Percentiles rank a stretch among this genome's conserved stretches.
phyloP scores from a whole-genome alignment of 2,888 invertebrate species.

The Conchocele bisecta region DNA sequence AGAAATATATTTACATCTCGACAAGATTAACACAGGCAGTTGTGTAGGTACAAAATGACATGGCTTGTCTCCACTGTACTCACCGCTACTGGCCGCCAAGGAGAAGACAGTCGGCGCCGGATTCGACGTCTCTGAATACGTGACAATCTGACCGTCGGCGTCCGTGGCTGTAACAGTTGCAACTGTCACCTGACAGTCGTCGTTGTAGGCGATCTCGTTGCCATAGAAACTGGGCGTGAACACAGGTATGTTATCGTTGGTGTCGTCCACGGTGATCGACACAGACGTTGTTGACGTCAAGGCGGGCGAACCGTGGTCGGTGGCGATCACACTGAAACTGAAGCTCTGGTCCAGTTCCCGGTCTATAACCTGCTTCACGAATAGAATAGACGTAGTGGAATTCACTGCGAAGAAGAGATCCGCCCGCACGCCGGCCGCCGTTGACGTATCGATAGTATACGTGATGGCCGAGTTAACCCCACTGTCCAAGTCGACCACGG shows the following conservation, averaged over 20 bases:
- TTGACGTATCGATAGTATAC: conserved; percentile 63
- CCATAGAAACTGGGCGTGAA: conserved; percentile 70
- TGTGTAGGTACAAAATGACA: no score
- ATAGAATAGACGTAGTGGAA: conserved; percentile 57
- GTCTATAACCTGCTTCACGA: conserved; percentile 64
- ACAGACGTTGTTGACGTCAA: conserved; percentile 91
- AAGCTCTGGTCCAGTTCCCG: conserved; percentile 64
- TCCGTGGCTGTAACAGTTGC: conserved; percentile 72
- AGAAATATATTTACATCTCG: no score
- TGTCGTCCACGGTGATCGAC: conserved; percentile 66
- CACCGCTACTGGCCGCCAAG: no score
- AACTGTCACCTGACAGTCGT: conserved; percentile 63
- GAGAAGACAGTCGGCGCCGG: no score
- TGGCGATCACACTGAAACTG: conserved; percentile 87
- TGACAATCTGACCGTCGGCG: no score
- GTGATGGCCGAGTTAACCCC: conserved; percentile 66
- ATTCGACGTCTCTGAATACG: no score
- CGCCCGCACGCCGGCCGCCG: conserved; percentile 56
- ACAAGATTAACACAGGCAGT: no score
- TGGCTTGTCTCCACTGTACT: no score
- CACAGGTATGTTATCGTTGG: conserved; percentile 72
- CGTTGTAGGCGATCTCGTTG: conserved; percentile 70
- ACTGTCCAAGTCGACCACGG: conserved; percentile 67
- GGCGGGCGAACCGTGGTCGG: conserved; percentile 93
- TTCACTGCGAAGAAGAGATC: conserved; percentile 56